These are phyloP conservation scores for Drosophila mulleri DNA, from an alignment of 2,888 invertebrate genomes.

Conservation along the genomic window DNA sequence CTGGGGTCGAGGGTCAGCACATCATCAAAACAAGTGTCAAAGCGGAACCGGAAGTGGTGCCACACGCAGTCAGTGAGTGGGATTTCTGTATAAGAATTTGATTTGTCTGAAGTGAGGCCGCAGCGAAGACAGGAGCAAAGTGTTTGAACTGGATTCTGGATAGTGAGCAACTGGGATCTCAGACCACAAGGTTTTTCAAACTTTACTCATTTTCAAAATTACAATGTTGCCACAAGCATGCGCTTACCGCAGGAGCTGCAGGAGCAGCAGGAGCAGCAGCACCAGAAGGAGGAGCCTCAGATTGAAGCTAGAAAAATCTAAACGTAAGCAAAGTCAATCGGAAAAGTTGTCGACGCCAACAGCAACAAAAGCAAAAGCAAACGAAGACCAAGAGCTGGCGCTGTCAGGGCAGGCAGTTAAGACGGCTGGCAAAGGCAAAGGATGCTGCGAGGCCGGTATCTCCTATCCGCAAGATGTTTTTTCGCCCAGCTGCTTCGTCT, in stretches of 20 bases:
- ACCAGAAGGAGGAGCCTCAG: slow-evolving; percentile 13
- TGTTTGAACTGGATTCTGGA: slow-evolving; percentile 4
- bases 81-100: slow-evolving; percentile 74
- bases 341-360: slow-evolving; percentile 74
- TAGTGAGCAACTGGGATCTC: slow-evolving; percentile 16
- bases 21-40: slow-evolving; percentile 74
- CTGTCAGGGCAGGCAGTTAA: background rate
- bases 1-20: slow-evolving; percentile 8
- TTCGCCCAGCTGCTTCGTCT: slow-evolving; percentile 62
- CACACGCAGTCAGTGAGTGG: slow-evolving; percentile 36
- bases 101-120: slow-evolving; percentile 66
- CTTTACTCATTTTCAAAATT: slow-evolving; percentile 84
- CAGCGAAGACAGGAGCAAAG: slow-evolving; percentile 45
- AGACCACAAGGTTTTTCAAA: slow-evolving; percentile 79
- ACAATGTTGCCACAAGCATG: slow-evolving; percentile 81
- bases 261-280: background rate
- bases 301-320: slow-evolving; percentile 76
- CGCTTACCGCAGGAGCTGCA: slow-evolving; percentile 57
- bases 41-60: slow-evolving; percentile 75
- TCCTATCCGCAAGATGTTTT: slow-evolving; percentile 48
- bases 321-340: slow-evolving; percentile 82
- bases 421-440: slow-evolving; percentile 12
- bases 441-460: slow-evolving; percentile 47
- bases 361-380: slow-evolving; percentile 47
- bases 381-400: slow-evolving; percentile 47